These are phyloP conservation scores for Hypotaenidia okinawae DNA, from an alignment of 2,797 vertebrate genomes.

Conservation along the genomic window DNA sequence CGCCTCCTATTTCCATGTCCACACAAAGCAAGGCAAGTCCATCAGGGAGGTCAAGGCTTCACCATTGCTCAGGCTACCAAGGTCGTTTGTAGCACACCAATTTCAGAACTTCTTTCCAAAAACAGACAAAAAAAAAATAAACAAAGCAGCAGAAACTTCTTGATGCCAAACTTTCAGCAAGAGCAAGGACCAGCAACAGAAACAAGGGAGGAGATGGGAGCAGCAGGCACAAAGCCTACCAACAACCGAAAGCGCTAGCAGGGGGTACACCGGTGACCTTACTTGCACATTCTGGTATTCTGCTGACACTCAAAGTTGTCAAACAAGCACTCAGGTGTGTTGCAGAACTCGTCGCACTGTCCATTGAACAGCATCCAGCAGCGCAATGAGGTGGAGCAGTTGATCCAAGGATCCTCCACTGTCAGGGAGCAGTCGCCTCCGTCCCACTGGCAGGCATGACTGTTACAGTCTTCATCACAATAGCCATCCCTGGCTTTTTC, in stretches of 20 bases:
- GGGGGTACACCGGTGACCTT: slow-evolving; percentile 69
- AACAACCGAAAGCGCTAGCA: slow-evolving; percentile 2
- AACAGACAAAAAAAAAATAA: background rate
- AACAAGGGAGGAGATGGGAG: background rate
- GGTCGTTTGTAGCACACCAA: background rate
- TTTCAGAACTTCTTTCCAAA: slow-evolving; percentile 41
- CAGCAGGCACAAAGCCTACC: background rate
- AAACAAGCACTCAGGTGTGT: slow-evolving; percentile 87
- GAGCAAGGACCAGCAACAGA: background rate
- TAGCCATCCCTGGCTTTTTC: slow-evolving; percentile 79
- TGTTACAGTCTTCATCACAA: slow-evolving; percentile 90
- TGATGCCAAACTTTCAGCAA: background rate
- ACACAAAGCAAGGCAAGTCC: background rate
- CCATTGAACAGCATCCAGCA: slow-evolving; percentile 91
- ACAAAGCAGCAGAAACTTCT: background rate
- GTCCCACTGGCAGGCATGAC: slow-evolving; percentile 90
- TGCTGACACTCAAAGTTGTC: slow-evolving; percentile 89
- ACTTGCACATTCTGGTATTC: slow-evolving; percentile 83
- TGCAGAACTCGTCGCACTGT: slow-evolving; percentile 90
- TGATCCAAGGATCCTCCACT: slow-evolving; percentile 85
- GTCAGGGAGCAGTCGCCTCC: slow-evolving; percentile 91
- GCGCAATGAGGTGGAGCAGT: slow-evolving; percentile 80
- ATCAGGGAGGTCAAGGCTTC: slow-evolving; percentile 1
- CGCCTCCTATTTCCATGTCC: background rate
- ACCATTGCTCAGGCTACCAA: background rate